Base-by-base conservation (phyloP, 2,888 invertebrate species). In the Dasypogon diadema region DNA sequence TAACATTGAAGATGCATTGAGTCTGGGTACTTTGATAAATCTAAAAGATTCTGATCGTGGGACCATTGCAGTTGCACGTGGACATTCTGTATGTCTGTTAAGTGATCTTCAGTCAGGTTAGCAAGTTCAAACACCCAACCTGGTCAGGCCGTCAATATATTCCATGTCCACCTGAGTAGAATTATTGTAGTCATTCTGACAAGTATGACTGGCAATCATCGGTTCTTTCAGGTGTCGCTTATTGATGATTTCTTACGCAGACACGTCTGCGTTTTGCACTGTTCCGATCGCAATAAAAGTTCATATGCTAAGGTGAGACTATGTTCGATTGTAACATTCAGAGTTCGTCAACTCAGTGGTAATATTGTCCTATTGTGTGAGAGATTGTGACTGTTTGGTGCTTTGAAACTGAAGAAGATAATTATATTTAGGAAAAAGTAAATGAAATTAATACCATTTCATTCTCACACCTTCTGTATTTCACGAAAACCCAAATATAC, bases 1-100 rank as follows among this genome's bases (percentile, higher is more conserved):
- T 65, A 65, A 46, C 42, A 34, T n/a, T 46, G 46, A 46, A 65
- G 65, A 65, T 65, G 65, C 65, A 65, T 65, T 65, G 48, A 65
- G 48, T 46, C 65, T 42, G 48, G 46, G 48, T 65, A 24, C 24
- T 48, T 65, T 65, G 65, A 65, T 46, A 65, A 65, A 65, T 65
- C 65, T 65, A 2, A 16, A 37, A 48, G 65, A 65, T 65, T 34
- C 48, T 48, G 46, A 65, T 65, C 65, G 22, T 46, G 65, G 24
- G 24, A 51, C 65, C 46, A 22, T 46, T 48, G 48, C n/a, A 65
- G 22, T 14, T 48, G 42, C 46, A 48, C 12, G 51, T 6, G 6
- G n/a, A 16, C 48, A 48, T 12, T n/a, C n/a, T n/a, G n/a, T n/a
- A 14, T n/a, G 21, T 37, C 22, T 42, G 48, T 24, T 24, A 26